Percentiles rank a stretch among this genome's conserved stretches.
Evolutionary conservation across 2,888 invertebrate genomes (phyloP).

Genomic region (Elgonia sp.): DNA sequence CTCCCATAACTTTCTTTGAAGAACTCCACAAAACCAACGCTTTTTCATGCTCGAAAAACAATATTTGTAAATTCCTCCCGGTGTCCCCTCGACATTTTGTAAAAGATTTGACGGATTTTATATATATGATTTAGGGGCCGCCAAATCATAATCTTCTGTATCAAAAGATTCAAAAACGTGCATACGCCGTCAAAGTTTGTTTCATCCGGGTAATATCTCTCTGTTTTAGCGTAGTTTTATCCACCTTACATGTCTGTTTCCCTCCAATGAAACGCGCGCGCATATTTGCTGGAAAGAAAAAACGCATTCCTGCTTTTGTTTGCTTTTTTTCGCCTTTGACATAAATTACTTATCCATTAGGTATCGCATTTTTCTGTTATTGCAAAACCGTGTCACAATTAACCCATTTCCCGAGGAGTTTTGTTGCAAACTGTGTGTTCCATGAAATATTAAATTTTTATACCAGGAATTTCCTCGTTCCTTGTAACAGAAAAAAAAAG

Average conservation of each 20-base stretch:
- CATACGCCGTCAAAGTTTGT: slow-evolving; percentile 15
- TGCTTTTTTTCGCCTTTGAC: slow-evolving; percentile 4
- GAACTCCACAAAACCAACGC: too few relatives aligned
- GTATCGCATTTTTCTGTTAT: slow-evolving; percentile 38
- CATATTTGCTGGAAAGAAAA: too few relatives aligned
- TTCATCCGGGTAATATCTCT: too few relatives aligned
- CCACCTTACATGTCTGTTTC: too few relatives aligned
- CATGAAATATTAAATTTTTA: slow-evolving; percentile 46
- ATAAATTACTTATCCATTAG: slow-evolving; percentile 48
- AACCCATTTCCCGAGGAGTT: slow-evolving; percentile 32
- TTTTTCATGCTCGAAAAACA: background rate
- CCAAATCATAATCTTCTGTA: too few relatives aligned
- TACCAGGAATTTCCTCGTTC: slow-evolving; percentile 28
- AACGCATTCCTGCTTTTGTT: too few relatives aligned
- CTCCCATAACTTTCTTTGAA: background rate
- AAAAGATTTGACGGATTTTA: slow-evolving; percentile 8
- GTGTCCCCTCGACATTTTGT: too few relatives aligned
- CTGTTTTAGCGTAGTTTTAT: too few relatives aligned
- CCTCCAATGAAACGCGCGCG: too few relatives aligned
- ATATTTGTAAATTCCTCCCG: slow-evolving; percentile 20
- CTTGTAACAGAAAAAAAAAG: too few relatives aligned
- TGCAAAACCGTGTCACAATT: slow-evolving; percentile 52
- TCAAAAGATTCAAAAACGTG: background rate
- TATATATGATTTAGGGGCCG: slow-evolving; percentile 12
- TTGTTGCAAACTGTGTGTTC: background rate